Evolutionary conservation across 2,888 invertebrate genomes (phyloP).

Genomic region (Oscheius onirici): DNA sequence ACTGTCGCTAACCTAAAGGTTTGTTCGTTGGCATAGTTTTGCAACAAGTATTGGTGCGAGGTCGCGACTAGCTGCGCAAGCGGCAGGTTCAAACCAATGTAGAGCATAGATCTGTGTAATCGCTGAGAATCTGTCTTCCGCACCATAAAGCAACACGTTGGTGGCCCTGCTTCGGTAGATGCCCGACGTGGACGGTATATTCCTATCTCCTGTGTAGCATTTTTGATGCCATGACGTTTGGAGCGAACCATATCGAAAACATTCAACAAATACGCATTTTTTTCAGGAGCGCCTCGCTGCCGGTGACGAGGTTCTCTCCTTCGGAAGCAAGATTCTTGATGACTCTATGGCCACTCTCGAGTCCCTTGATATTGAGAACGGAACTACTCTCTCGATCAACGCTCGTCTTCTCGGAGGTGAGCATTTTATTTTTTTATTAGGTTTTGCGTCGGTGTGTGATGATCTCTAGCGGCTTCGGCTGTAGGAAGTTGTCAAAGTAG

Average conservation of each 20-base stretch:
- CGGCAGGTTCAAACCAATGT: not conserved
- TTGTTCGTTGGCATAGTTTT: constrained; percentile 23
- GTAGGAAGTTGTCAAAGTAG: constrained; percentile 23
- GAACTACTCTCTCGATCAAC: constrained; percentile 62
- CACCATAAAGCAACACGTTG: constrained; percentile 50
- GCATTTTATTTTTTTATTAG: not conserved
- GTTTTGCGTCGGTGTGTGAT: constrained; percentile 21
- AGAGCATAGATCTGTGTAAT: not conserved
- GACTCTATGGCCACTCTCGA: constrained; percentile 54
- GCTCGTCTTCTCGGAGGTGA: constrained; percentile 68
- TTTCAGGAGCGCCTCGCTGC: constrained; percentile 60
- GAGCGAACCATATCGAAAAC: constrained; percentile 6
- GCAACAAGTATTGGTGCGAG: not conserved
- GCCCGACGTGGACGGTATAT: constrained; percentile 62
- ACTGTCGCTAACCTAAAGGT: constrained; percentile 64
- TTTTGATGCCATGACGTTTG: constrained; percentile 49
- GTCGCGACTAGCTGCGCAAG: not conserved
- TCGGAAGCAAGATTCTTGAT: constrained; percentile 60
- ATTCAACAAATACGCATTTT: not conserved
- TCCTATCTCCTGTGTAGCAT: constrained; percentile 59
- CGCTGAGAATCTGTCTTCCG: constrained; percentile 50
- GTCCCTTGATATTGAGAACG: constrained; percentile 55
- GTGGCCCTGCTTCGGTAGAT: constrained; percentile 59
- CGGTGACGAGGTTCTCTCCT: constrained; percentile 47
- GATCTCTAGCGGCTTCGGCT: not conserved